phyloP scores from a whole-genome alignment of 2,797 vertebrate species.

The Phoeniculus purpureus region DNA sequence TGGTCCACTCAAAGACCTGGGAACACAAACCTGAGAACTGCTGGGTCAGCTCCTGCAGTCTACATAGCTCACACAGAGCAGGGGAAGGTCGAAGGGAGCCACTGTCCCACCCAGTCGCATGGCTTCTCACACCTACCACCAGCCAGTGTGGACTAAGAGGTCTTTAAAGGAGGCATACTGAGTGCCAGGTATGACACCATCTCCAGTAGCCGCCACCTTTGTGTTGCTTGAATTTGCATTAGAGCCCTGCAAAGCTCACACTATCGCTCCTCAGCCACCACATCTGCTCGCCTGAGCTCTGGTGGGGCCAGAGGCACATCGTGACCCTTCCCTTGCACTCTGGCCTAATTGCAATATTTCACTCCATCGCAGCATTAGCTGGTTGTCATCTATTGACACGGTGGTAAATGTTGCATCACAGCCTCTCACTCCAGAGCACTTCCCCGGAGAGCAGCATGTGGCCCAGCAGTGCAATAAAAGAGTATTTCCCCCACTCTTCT shows the following conservation, averaged over 20 bases:
- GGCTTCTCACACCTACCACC: not conserved
- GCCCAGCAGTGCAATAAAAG: slow-evolving; percentile 41
- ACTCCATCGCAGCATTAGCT: not conserved
- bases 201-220: not conserved
- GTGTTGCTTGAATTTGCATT: rapidly evolving
- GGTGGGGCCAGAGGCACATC: not conserved
- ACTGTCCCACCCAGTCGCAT: not conserved
- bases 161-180: rapidly evolving
- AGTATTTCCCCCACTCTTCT: not conserved
- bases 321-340: not conserved
- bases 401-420: not conserved
- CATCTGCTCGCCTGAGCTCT: not conserved
- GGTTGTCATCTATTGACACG: not conserved
- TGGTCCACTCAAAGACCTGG: not conserved
- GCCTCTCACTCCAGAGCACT: not conserved
- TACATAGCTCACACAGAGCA: rapidly evolving
- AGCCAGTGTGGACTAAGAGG: not conserved
- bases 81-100: not conserved
- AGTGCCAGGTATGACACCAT: rapidly evolving
- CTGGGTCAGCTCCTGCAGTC: rapidly evolving
- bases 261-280: not conserved
- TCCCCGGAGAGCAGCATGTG: slow-evolving; percentile 1
- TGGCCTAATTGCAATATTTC: not conserved
- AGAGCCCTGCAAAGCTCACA: rapidly evolving
- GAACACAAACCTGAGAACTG: not conserved